A percentile compares a stretch with the other conserved stretches of the same genome.
Evolutionary conservation across 2,113 vertebrate genomes (phyloP).

Genomic region (Morone chrysops): DNA sequence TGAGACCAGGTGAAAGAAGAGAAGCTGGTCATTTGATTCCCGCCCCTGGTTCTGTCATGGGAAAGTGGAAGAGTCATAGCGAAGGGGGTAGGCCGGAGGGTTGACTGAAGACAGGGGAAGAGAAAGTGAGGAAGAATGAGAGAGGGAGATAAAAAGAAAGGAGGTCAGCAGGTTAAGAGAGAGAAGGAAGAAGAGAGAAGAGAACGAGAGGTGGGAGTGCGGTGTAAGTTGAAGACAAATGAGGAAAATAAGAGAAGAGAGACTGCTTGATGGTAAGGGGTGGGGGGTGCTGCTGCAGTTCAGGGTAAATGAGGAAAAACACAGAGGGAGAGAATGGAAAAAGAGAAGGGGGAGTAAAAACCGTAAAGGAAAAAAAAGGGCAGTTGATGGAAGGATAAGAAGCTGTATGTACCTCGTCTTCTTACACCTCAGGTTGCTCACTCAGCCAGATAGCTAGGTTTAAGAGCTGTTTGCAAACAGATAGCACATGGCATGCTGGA

Average conservation of each 20-base stretch:
- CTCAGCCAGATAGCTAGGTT: constrained; percentile 25
- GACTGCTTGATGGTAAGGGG: neutral
- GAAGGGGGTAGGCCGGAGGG: constrained; percentile 20
- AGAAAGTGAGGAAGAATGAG: constrained; percentile 13
- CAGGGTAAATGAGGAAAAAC: constrained; percentile 41
- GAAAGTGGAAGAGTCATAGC: constrained; percentile 74
- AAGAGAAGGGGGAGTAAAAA: constrained; percentile 33
- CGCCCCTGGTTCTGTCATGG: constrained; percentile 79
- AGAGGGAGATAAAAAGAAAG: constrained; percentile 20
- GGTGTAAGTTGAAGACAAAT: constrained; percentile 18
- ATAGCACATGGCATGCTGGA: constrained; percentile 12
- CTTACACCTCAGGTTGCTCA: constrained; percentile 26
- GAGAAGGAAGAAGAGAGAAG: neutral
- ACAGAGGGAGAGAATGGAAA: constrained; percentile 37
- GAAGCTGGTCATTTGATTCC: constrained; percentile 85
- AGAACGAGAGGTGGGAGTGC: neutral
- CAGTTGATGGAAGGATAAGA: constrained; percentile 16
- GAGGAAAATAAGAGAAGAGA: constrained; percentile 8
- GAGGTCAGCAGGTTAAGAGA: constrained; percentile 45
- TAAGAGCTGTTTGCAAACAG: constrained; percentile 18
- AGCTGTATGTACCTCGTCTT: constrained; percentile 31
- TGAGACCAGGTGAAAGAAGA: constrained; percentile 90
- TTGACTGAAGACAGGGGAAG: constrained; percentile 6
- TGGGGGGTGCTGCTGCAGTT: constrained; percentile 32
- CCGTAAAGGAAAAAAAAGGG: neutral